Conservation (phyloP, 2,888 invertebrate genomes). For the Dryomyza anilis region DNA sequence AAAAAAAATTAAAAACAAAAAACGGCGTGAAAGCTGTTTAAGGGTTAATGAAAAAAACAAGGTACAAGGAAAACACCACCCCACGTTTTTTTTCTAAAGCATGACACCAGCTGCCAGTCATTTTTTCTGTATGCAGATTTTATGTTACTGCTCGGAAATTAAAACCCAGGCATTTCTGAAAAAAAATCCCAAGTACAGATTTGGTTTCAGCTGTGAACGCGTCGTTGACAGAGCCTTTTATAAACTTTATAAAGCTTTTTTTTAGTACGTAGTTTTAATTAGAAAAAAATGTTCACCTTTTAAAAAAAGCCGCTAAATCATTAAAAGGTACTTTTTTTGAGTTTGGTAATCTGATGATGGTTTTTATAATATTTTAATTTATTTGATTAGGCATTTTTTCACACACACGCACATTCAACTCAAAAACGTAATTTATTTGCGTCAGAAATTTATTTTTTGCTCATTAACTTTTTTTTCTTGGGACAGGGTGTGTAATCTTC, state of each 20-base stretch:
- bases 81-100: slow-evolving; percentile 14
- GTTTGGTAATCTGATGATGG: slow-evolving; percentile 35
- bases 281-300: background rate
- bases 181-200: too few species aligned
- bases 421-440: background rate
- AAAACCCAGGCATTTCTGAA: too few species aligned
- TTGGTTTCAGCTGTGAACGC: background rate
- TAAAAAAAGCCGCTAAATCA: background rate
- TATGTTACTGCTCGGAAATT: too few species aligned
- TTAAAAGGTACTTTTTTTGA: slow-evolving; percentile 1
- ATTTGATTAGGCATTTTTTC: slow-evolving; percentile 35
- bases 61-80: slow-evolving; percentile 22
- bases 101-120: slow-evolving; percentile 5
- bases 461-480: background rate
- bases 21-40: too few species aligned
- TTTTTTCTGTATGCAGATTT: too few species aligned
- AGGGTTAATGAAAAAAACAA: background rate
- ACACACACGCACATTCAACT: background rate
- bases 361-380: slow-evolving; percentile 39
- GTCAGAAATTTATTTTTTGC: background rate
- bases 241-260: background rate
- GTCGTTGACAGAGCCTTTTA: background rate
- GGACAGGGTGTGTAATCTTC: too few species aligned
- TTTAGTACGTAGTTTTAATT: background rate
- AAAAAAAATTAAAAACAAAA: too few species aligned